Base-by-base conservation (phyloP, 2,113 vertebrate species). In the Agelaius tricolor region DNA sequence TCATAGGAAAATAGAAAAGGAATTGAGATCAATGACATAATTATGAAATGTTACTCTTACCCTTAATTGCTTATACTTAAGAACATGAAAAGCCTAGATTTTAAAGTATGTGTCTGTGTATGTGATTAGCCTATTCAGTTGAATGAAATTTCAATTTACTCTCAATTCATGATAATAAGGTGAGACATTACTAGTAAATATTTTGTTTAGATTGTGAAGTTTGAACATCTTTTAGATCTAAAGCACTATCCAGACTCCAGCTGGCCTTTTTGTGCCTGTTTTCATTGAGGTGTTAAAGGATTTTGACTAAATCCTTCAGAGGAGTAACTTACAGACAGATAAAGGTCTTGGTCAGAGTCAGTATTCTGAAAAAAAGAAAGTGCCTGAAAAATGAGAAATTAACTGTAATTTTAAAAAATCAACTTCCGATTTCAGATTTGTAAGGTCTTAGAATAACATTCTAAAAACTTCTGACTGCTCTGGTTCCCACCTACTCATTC, bases 31-130 rank as follows among this genome's bases (percentile, higher is more conserved):
- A 63, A 71, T 88, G 89, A 72, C 61, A 47, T 89, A 87, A 91
- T 95, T 95, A 86, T 51, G 82, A 91, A 94, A 82, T 8, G 35
- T 87, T 84, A 84, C 86, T 93, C 90, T 92, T 95, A 73, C 83
- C 82, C 74, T 93, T 94, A 96, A 97, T 92, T 84, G 59, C 92
- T 94, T 89, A 49, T 93, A 65, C 86, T 96, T 97, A 93, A 86
- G 87, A 93, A 93, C 46, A 71, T 46, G 89, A 93, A 59, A 47
- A 77, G 35, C 62, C 89, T 83, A 22, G 41, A 54, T 95, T 94
- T 80, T 90, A 86, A 84, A 87, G 37, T 47, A 43, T 33, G 33
- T 90, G 81, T 69, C 84, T 86, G 61, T 88, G 66, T 94, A 51
- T 84, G 80, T 93, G 93, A 79, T 97, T 96, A 97, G 85, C 91